Base-by-base conservation (phyloP, 2,888 invertebrate species). In the Tetranychus truncatus region DNA sequence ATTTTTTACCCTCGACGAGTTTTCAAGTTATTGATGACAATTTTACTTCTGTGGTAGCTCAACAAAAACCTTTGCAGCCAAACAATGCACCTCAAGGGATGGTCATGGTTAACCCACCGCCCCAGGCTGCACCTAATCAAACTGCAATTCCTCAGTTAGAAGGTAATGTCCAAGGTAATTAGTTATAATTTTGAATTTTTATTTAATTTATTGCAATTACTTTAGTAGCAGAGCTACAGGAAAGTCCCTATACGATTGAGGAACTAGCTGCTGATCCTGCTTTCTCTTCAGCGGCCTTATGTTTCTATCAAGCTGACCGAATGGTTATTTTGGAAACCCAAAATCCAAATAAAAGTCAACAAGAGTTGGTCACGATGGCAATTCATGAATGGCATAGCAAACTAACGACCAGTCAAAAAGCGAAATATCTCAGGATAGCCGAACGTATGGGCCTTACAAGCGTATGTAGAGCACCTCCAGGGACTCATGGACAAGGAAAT, bases 221-320 rank as follows among this genome's bases (percentile, higher is more conserved):
- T 24, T 9, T 55, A 20, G 69, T 24, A 11, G 69, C 34, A 11
- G 69, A 69, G 11, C 34, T 69, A 24, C 69, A 69, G 20, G 69
- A 69, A 21, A 69, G 69, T 24, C 69, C 69, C 11, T 69, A 69
- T 21, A 69, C 69, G 11, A 20, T 69, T 24, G 69, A 69, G 21
- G 69, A 69, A 21, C 21, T 69, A 21, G 69, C 69, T 69, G 34
- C 20, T 69, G 69, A 69, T 69, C 21, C 69, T 24, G n/a, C 21
- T 24, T 69, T 69, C 69, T 24, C 21, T 5, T 20, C 69, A 20
- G 78, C 80, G 6, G 78, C 80, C 9, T 74, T 79, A 34, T 79
- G 79, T 72, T 75, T 78, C 72, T 80, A 78, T 74, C 78, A 79
- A 69, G 76, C 78, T 18, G 80, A 80, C 55, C 78, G 78, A 72